Conservation (phyloP, 2,113 vertebrate species). For the Microcebus tavaratra region DNA sequence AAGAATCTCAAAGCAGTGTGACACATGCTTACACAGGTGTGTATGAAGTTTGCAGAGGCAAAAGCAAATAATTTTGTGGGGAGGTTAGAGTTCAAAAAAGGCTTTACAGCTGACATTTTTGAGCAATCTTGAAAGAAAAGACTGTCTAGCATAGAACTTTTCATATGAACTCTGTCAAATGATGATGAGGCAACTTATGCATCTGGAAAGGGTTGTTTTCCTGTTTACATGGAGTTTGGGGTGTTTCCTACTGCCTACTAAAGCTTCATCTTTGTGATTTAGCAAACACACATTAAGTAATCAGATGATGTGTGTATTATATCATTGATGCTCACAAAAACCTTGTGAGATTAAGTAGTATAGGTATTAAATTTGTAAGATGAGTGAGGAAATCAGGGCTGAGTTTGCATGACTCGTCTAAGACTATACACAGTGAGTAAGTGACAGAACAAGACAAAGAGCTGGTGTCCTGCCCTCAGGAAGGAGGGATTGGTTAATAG, state of each 20-base stretch:
- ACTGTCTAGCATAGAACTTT: neutral
- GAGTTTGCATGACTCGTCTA: conserved; percentile 26
- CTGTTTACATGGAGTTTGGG: neutral
- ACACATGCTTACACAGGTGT: neutral
- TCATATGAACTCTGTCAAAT: conserved; percentile 11
- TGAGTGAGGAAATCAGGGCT: conserved; percentile 54
- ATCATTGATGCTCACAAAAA: conserved; percentile 9
- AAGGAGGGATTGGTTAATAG: neutral
- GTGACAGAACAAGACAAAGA: conserved; percentile 53
- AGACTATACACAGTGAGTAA: conserved; percentile 50
- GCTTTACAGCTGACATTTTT: neutral
- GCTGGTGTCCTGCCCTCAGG: neutral
- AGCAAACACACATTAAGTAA: conserved; percentile 31
- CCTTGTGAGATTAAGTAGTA: conserved; percentile 7
- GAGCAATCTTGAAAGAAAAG: conserved; percentile 30
- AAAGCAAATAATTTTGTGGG: conserved; percentile 10
- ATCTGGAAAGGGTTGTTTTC: conserved; percentile 19
- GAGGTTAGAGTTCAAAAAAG: conserved; percentile 15
- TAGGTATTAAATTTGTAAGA: conserved; percentile 28
- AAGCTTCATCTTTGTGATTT: conserved; percentile 37
- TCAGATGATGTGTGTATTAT: neutral
- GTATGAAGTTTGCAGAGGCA: conserved; percentile 8
- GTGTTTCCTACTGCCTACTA: conserved; percentile 33
- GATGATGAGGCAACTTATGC: neutral
- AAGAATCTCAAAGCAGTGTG: conserved; percentile 8